Conservation (phyloP, 2,113 vertebrate species). For the Enhydra lutris region DNA sequence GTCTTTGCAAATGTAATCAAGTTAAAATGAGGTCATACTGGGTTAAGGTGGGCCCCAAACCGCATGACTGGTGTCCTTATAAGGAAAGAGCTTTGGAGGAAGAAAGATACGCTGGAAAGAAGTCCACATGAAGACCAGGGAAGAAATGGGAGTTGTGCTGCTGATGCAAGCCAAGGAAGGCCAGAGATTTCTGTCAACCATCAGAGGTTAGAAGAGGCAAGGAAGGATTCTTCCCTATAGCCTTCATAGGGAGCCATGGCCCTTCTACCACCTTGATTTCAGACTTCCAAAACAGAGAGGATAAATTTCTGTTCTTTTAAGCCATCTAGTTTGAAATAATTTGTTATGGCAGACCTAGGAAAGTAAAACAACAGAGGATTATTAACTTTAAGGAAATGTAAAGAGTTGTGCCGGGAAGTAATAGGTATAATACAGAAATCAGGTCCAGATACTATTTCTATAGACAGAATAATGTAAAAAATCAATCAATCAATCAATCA, state of each 20-base stretch:
- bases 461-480: not conserved
- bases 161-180: not conserved
- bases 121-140: not conserved
- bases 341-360: too few species aligned
- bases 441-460: not conserved
- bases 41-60: not conserved
- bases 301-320: not conserved
- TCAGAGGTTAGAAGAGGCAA: not conserved
- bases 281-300: not conserved
- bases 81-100: not conserved
- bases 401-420: not conserved
- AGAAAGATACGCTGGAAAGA: not conserved
- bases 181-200: not conserved
- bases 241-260: not conserved
- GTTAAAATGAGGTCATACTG: not conserved
- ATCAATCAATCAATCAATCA: not conserved
- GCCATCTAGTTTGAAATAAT: not conserved
- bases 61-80: not conserved
- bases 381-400: not conserved
- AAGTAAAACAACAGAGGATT: not conserved
- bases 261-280: not conserved
- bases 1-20: not conserved
- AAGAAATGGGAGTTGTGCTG: not conserved
- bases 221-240: not conserved
- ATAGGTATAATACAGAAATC: too few species aligned